Conservation (phyloP, 2,888 invertebrate species). For the Polia nebulosa region DNA sequence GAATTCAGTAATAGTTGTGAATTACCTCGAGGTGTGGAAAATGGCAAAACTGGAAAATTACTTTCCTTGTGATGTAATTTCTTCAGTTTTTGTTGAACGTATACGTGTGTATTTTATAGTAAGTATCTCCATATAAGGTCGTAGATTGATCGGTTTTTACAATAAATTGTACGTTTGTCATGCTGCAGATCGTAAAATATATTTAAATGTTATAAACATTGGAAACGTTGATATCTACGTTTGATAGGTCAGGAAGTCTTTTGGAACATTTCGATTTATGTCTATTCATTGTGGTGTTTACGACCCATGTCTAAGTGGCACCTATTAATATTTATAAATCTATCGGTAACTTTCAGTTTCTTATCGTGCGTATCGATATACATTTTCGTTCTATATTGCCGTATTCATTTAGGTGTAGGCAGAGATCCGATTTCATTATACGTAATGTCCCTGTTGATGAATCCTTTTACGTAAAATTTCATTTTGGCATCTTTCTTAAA, state of each 20-base stretch:
- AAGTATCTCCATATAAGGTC: conserved; percentile 19
- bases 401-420: conserved; percentile 51
- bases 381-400: conserved; percentile 36
- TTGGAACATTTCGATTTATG: conserved; percentile 18
- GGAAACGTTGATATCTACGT: conserved; percentile 36
- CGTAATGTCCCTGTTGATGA: conserved; percentile 32
- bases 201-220: conserved; percentile 58
- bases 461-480: conserved; percentile 34
- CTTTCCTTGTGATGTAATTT: conserved; percentile 43
- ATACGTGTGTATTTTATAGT: conserved; percentile 32
- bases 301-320: conserved; percentile 22
- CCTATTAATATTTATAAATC: conserved; percentile 51
- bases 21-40: conserved; percentile 81
- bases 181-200: conserved; percentile 65
- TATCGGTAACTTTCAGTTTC: conserved; percentile 54
- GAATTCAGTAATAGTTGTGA: conserved; percentile 80
- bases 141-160: conserved; percentile 35
- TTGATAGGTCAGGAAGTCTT: conserved; percentile 16
- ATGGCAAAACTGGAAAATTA: conserved; percentile 56
- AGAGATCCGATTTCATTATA: conserved; percentile 45
- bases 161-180: conserved; percentile 54
- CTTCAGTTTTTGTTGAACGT: conserved; percentile 22
- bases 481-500: conserved; percentile 32
- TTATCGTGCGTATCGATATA: conserved; percentile 19
- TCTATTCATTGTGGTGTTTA: conserved; percentile 30